Evolutionary conservation across 2,113 vertebrate genomes (phyloP).

Genomic region (Smithornis capensis): DNA sequence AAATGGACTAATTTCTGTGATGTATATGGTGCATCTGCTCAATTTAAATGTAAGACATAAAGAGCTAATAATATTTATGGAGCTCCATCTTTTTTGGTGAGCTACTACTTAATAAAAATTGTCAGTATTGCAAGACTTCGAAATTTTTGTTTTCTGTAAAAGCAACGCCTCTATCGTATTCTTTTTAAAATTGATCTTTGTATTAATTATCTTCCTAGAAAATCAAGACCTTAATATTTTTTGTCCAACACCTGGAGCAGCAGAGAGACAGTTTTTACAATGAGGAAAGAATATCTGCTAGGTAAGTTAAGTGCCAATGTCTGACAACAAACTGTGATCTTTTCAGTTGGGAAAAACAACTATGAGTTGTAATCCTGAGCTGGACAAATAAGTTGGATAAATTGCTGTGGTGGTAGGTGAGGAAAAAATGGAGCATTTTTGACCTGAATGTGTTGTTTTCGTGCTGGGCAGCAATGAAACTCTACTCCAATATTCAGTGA

Average conservation of each 20-base stretch:
- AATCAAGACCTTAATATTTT: not conserved
- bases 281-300: not conserved
- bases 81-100: not conserved
- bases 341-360: not conserved
- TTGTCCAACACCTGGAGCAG: not conserved
- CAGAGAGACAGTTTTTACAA: not conserved
- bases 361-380: not conserved
- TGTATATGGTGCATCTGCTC: not conserved
- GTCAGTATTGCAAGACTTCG: not conserved
- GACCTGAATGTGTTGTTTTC: not conserved
- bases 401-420: not conserved
- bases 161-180: not conserved
- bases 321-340: not conserved
- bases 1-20: not conserved
- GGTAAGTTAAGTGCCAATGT: not conserved
- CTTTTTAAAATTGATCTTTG: not conserved
- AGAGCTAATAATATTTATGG: not conserved
- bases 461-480: not conserved
- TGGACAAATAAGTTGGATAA: not conserved
- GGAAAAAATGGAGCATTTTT: not conserved
- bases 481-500: not conserved
- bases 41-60: not conserved
- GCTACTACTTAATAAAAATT: not conserved
- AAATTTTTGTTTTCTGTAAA: not conserved
- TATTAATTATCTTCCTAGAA: slow-evolving; percentile 14